phyloP scores from a whole-genome alignment of 1,140 invertebrate genomes.

The Bacillus rossius region DNA sequence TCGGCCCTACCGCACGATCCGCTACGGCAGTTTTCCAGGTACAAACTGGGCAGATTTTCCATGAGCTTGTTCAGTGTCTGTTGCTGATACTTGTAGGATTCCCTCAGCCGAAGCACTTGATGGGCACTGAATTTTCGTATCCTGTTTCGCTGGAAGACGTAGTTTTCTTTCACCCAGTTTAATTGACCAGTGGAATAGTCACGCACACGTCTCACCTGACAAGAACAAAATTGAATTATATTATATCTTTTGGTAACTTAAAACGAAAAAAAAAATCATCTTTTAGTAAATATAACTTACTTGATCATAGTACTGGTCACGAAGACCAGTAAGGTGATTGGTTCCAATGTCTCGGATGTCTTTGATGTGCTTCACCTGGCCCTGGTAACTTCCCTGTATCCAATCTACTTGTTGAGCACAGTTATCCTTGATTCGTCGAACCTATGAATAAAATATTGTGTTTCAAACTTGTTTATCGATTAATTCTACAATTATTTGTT shows the following conservation, averaged over 20 bases:
- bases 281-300: conserved; percentile 42
- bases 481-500: no score
- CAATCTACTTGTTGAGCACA: conserved; percentile 89
- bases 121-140: conserved; percentile 92
- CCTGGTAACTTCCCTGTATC: conserved; percentile 86
- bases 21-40: conserved; percentile 88
- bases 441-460: conserved; percentile 42
- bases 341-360: conserved; percentile 89
- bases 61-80: conserved; percentile 90
- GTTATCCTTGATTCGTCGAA: conserved; percentile 85
- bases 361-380: conserved; percentile 78
- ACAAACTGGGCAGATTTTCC: conserved; percentile 87
- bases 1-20: conserved; percentile 78
- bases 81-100: conserved; percentile 93
- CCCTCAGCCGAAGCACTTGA: conserved; percentile 79
- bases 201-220: conserved; percentile 75
- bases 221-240: conserved; percentile 21
- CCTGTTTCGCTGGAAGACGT: conserved; percentile 89
- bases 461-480: no score
- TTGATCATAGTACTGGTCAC: conserved; percentile 90
- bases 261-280: neutral
- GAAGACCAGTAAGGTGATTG: conserved; percentile 72
- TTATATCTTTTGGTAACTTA: neutral
- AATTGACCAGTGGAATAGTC: conserved; percentile 86
- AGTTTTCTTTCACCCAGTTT: conserved; percentile 90